Conservation (phyloP, 37 sponge, comb jelly and placozoan genomes). For the Sycon ciliatum region DNA sequence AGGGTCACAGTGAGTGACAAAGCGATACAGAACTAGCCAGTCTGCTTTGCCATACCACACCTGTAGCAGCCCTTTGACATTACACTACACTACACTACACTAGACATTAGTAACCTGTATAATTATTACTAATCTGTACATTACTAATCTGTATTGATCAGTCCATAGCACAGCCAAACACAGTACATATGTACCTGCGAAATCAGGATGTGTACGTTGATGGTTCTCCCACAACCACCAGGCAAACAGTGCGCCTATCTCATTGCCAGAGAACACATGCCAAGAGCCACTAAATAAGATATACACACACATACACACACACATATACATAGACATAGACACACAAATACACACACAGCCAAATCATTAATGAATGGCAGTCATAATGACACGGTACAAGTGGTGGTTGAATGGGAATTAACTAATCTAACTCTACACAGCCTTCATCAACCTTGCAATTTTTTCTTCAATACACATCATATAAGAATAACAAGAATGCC, state of each 20-base stretch:
- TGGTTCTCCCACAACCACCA: conserved; percentile 81
- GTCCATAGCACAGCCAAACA: neutral
- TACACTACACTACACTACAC: too few relatives aligned
- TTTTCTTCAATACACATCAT: neutral
- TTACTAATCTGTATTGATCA: neutral
- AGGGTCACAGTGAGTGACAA: too few relatives aligned
- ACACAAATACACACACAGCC: neutral
- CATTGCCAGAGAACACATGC: conserved; percentile 95
- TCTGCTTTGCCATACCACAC: too few relatives aligned
- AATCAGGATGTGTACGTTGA: conserved; percentile 43
- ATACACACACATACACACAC: neutral
- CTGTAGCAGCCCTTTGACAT: too few relatives aligned
- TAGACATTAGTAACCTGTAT: neutral
- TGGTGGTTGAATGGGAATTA: too few relatives aligned
- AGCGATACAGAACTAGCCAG: too few relatives aligned
- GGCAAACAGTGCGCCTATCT: conserved; percentile 73
- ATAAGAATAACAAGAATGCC: too few relatives aligned
- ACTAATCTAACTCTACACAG: too few relatives aligned
- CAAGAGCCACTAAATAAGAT: conserved; percentile 44
- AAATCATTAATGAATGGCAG: neutral
- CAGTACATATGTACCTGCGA: neutral
- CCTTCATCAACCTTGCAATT: neutral
- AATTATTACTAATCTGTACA: neutral
- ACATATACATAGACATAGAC: too few relatives aligned
- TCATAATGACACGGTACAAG: too few relatives aligned